phyloP scores from a whole-genome alignment of 53 echinoderm and acorn worm genomes.

The Hippasteria phrygiana region DNA sequence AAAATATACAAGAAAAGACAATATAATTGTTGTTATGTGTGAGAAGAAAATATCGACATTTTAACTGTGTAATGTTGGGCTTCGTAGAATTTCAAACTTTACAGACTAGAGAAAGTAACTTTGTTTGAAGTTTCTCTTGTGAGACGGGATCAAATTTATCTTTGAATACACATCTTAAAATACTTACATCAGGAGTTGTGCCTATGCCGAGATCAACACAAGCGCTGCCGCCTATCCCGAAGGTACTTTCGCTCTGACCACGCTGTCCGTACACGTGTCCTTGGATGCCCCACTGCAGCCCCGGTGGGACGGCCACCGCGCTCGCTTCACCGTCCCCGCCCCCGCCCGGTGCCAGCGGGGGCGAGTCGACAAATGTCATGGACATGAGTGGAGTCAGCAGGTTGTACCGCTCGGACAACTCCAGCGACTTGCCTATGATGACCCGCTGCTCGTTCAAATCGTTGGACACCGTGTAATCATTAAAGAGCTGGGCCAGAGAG shows the following conservation, averaged over 20 bases:
- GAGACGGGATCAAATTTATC: no score
- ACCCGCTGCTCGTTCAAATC: conserved; percentile 67
- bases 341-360: background rate
- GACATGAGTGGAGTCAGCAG: conserved; percentile 95
- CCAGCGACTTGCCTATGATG: conserved; percentile 81
- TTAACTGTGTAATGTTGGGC: no score
- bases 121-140: no score
- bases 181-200: conserved; percentile 26
- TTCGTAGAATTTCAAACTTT: no score
- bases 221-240: conserved; percentile 75
- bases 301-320: conserved; percentile 56
- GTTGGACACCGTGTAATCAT: conserved; percentile 80
- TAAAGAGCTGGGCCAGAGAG: conserved; percentile 84
- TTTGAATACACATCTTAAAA: background rate
- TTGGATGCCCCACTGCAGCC: conserved; percentile 74
- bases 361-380: conserved; percentile 79
- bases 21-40: no score
- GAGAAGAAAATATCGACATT: no score
- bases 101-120: no score
- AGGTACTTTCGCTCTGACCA: conserved; percentile 65
- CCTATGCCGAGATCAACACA: conserved; percentile 11
- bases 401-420: conserved; percentile 87
- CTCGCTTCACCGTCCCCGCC: background rate
- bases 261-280: conserved; percentile 78
- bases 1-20: no score